These are phyloP conservation scores for Lasioglossum vierecki DNA, from an alignment of 2,888 invertebrate genomes.

Conservation along the genomic window DNA sequence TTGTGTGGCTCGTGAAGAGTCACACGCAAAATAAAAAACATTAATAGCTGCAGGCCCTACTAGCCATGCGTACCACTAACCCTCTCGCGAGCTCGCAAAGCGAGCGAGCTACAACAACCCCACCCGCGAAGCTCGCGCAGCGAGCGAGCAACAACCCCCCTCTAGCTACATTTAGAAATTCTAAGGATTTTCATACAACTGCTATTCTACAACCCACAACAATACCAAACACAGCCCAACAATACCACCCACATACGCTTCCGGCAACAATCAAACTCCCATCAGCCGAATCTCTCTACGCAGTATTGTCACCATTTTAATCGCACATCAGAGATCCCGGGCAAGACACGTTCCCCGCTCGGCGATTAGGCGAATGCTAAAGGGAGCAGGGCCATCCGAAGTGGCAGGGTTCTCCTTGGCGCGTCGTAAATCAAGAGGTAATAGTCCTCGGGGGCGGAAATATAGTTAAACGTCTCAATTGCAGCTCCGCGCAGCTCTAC, in stretches of 20 bases:
- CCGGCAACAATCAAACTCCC: neutral
- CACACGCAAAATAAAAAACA: too few relatives aligned
- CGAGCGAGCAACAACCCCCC: too few relatives aligned
- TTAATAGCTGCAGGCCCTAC: too few relatives aligned
- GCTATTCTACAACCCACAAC: neutral
- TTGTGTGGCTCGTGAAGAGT: too few relatives aligned
- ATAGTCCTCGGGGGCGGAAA: slow-evolving; percentile 73
- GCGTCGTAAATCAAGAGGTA: slow-evolving; percentile 65
- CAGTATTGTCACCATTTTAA: slow-evolving; percentile 4
- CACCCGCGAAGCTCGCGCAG: too few relatives aligned
- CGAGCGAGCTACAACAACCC: too few relatives aligned
- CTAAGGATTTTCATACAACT: neutral
- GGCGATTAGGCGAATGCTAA: neutral
- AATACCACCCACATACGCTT: neutral
- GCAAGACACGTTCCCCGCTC: neutral
- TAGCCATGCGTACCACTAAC: too few relatives aligned
- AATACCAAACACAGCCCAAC: neutral
- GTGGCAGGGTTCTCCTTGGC: neutral
- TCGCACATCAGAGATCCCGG: slow-evolving; percentile 3
- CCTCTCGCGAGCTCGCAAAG: too few relatives aligned
- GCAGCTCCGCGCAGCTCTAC: slow-evolving; percentile 50
- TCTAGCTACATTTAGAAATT: neutral
- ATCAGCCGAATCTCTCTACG: neutral
- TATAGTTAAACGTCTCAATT: slow-evolving; percentile 78
- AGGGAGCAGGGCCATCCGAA: neutral